Evolutionary conservation across 2,797 vertebrate species (phyloP).

Genomic region (Miichthys miiuy): DNA sequence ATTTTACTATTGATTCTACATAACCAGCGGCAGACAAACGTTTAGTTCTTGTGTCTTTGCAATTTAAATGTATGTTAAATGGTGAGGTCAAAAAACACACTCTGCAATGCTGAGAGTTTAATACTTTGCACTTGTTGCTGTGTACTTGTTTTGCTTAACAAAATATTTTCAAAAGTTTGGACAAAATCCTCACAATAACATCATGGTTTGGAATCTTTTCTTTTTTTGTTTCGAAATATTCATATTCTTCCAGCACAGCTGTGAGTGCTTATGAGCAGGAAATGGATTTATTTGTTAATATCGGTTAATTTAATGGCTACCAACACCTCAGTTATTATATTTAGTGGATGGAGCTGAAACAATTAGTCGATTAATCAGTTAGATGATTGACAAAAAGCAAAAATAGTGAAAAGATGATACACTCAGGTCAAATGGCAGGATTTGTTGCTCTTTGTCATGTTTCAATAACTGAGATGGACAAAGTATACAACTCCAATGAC

Average conservation of each 20-base stretch:
- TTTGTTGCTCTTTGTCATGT: not conserved
- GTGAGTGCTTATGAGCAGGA: not conserved
- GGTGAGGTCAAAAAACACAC: not conserved
- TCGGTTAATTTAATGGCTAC: not conserved
- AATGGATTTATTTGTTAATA: not conserved
- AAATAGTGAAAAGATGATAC: not conserved
- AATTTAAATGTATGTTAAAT: not conserved
- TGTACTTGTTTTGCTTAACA: not conserved
- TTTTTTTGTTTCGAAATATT: not conserved
- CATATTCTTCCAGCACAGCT: not conserved
- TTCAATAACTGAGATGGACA: too few species aligned
- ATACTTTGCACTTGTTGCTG: not conserved
- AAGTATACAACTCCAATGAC: too few species aligned
- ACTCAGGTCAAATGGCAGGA: not conserved
- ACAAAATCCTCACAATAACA: not conserved
- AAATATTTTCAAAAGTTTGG: not conserved
- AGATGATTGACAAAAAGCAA: not conserved
- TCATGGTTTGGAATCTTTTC: not conserved
- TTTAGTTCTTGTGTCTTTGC: not conserved
- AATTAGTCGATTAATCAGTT: not conserved
- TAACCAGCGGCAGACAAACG: not conserved
- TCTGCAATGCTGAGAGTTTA: not conserved
- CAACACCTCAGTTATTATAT: not conserved
- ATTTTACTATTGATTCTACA: constrained; percentile 20
- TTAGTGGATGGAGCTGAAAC: not conserved